A percentile compares a stretch with the other conserved stretches of the same genome.
These are phyloP conservation scores for Chinchilla lanigera DNA, from an alignment of 2,113 vertebrate species.

Conservation along the genomic window DNA sequence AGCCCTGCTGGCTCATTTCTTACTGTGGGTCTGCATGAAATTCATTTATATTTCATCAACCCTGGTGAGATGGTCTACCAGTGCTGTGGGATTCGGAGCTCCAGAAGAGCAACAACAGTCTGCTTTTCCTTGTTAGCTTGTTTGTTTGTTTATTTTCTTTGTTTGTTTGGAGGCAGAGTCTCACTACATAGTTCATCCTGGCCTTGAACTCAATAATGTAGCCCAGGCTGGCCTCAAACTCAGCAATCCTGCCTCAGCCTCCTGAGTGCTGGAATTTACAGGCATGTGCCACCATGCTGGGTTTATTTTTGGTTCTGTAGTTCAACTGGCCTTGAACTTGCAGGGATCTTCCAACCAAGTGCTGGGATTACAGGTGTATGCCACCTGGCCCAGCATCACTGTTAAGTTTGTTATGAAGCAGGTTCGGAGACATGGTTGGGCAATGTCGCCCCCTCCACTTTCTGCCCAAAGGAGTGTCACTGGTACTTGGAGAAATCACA, in stretches of 20 bases:
- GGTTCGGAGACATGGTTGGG: neutral
- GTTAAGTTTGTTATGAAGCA: neutral
- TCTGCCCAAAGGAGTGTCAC: neutral
- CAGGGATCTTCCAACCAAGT: neutral
- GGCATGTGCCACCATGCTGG: too few relatives aligned
- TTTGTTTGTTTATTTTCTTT: neutral
- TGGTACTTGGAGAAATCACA: neutral
- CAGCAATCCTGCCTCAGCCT: too few relatives aligned
- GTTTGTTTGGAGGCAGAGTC: neutral
- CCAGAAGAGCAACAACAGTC: neutral
- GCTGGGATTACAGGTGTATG: neutral
- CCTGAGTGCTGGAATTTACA: too few relatives aligned
- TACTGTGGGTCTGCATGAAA: neutral
- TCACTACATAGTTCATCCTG: neutral
- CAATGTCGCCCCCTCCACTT: neutral
- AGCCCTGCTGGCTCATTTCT: neutral
- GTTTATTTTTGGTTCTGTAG: neutral
- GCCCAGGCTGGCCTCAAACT: too few relatives aligned
- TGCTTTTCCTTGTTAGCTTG: neutral
- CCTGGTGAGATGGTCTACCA: neutral
- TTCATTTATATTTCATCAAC: too few relatives aligned
- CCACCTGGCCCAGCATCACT: neutral
- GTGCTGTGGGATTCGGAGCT: neutral
- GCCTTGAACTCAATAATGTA: too few relatives aligned
- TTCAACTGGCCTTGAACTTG: neutral